These are phyloP conservation scores for Heliconius hortense DNA, from an alignment of 2,888 invertebrate species.

Conservation along the genomic window DNA sequence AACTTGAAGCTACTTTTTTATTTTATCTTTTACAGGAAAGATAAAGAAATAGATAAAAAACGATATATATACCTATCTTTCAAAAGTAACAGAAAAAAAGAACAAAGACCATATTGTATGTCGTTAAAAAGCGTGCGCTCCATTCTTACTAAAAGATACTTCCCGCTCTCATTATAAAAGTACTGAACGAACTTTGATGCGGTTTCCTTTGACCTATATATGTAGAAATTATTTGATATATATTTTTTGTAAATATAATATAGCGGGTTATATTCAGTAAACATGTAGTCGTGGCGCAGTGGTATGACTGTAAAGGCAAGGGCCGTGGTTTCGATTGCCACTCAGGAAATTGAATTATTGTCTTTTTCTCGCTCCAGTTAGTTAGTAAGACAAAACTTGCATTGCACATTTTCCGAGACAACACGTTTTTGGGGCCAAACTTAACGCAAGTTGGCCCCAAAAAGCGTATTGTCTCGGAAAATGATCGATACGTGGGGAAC, in stretches of 20 bases:
- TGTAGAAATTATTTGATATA: background rate
- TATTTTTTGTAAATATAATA: background rate
- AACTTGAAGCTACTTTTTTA: too few relatives aligned
- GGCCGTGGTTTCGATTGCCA: too few relatives aligned
- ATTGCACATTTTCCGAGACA: too few relatives aligned
- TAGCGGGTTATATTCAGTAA: background rate
- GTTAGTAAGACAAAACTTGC: too few relatives aligned
- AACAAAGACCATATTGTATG: slow-evolving; percentile 12
- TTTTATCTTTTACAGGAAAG: background rate
- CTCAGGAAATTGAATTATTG: too few relatives aligned
- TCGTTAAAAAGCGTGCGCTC: slow-evolving; percentile 17
- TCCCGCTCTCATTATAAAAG: slow-evolving; percentile 36
- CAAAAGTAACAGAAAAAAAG: slow-evolving; percentile 12
- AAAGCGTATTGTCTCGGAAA: too few relatives aligned
- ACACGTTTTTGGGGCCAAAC: too few relatives aligned
- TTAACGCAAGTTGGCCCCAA: too few relatives aligned
- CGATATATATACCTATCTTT: slow-evolving; percentile 4
- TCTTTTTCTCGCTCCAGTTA: too few relatives aligned
- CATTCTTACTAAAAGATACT: slow-evolving; percentile 20
- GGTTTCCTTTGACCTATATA: slow-evolving; percentile 34
- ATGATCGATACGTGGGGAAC: too few relatives aligned
- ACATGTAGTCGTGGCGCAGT: too few relatives aligned
- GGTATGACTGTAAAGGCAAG: too few relatives aligned
- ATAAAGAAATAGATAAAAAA: background rate
- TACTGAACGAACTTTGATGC: slow-evolving; percentile 36